phyloP scores from a whole-genome alignment of 2,113 vertebrate species.

The Lampris incognitus region DNA sequence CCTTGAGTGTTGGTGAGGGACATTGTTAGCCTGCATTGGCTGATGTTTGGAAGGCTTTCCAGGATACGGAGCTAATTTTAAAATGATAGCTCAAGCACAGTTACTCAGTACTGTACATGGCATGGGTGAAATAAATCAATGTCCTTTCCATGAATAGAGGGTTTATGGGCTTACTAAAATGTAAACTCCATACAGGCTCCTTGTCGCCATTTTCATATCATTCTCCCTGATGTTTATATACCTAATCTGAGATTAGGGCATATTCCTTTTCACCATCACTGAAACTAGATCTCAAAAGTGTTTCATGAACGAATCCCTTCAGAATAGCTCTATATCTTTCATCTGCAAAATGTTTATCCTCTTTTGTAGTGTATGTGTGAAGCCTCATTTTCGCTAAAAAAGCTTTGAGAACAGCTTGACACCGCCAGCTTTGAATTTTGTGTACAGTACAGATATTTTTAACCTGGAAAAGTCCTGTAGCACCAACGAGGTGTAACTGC shows the following conservation, averaged over 20 bases:
- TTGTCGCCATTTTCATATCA: too few species aligned
- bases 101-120: background rate
- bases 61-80: slow-evolving; percentile 6
- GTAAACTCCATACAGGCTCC: too few species aligned
- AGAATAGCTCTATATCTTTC: background rate
- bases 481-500: slow-evolving; percentile 13
- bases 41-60: slow-evolving; percentile 19
- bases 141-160: background rate
- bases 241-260: background rate
- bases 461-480: slow-evolving; percentile 24
- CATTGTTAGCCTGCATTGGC: background rate
- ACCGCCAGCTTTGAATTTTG: background rate
- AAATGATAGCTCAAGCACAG: background rate
- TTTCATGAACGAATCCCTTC: background rate
- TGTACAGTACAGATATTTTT: slow-evolving; percentile 34
- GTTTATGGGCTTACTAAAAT: background rate
- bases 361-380: too few species aligned
- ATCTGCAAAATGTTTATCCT: background rate
- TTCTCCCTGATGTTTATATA: background rate
- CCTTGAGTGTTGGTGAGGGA: background rate
- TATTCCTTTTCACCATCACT: background rate
- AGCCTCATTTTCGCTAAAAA: background rate
- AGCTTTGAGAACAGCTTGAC: slow-evolving; percentile 8
- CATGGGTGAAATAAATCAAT: background rate
- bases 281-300: background rate